Evolutionary conservation across 2,113 vertebrate genomes (phyloP).

Genomic region (Reinhardtius hippoglossoides): DNA sequence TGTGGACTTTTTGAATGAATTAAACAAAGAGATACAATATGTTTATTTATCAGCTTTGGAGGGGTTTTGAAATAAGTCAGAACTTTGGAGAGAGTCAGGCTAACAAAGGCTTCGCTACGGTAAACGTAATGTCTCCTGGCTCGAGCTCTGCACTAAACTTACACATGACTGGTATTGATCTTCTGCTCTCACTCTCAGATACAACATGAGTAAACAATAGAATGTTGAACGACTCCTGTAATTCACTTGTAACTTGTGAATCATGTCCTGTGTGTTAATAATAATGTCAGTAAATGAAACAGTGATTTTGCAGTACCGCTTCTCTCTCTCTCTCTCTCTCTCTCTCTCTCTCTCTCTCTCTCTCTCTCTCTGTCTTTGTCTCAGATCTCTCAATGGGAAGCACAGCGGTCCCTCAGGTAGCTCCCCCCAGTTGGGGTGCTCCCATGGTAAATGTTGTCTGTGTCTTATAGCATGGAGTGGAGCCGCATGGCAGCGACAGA

Average conservation of each 20-base stretch:
- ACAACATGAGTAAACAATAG: background rate
- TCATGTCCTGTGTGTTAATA: background rate
- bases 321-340: background rate
- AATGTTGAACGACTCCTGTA: background rate
- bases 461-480: conserved; percentile 81
- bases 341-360: conserved; percentile 10
- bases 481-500: conserved; percentile 77
- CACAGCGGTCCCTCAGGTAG: conserved; percentile 96
- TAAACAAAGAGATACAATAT: too few relatives aligned
- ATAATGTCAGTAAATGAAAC: background rate
- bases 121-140: background rate
- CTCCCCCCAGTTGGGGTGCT: conserved; percentile 94
- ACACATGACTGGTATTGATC: background rate
- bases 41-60: too few relatives aligned
- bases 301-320: conserved; percentile 52
- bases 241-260: background rate
- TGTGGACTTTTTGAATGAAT: background rate
- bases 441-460: conserved; percentile 91
- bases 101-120: background rate
- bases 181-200: background rate
- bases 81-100: too few relatives aligned
- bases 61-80: too few relatives aligned
- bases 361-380: conserved; percentile 20
- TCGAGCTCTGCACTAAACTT: background rate
- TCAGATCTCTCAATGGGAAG: conserved; percentile 95